Evolutionary conservation across 2,888 invertebrate species (phyloP).

Genomic region (Eutolmus rufibarbis): DNA sequence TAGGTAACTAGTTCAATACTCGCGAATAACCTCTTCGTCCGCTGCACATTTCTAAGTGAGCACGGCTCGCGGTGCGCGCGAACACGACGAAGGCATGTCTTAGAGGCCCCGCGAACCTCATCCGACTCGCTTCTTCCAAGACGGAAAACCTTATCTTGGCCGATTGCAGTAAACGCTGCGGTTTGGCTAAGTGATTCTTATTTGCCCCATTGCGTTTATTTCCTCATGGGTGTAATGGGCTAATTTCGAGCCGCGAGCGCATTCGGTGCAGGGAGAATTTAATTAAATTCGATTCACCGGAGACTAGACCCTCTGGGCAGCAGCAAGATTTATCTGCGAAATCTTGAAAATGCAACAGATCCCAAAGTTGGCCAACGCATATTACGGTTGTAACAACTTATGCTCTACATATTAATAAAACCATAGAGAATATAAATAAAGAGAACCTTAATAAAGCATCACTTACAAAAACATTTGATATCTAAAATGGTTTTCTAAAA

Average conservation of each 20-base stretch:
- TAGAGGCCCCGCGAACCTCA: neutral
- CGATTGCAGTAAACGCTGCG: neutral
- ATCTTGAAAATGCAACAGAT: neutral
- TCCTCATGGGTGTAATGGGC: constrained; percentile 3
- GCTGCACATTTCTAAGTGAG: constrained; percentile 41
- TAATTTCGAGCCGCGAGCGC: neutral
- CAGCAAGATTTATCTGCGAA: neutral
- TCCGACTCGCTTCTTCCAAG: neutral
- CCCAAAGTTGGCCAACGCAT: neutral
- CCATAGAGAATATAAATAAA: no score
- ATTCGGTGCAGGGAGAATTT: neutral
- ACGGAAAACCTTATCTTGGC: neutral
- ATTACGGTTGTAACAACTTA: neutral
- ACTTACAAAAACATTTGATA: no score
- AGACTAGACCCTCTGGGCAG: neutral
- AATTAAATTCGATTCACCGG: neutral
- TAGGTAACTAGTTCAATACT: constrained; percentile 63
- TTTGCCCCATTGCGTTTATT: constrained; percentile 9
- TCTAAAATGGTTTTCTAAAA: no score
- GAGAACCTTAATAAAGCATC: no score
- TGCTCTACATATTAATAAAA: no score
- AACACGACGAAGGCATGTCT: neutral
- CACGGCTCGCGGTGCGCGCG: neutral
- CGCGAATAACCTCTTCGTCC: constrained; percentile 55
- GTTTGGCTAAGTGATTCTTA: neutral